Evolutionary conservation across 2,888 invertebrate species (phyloP).

Genomic region (Agrilus mali): DNA sequence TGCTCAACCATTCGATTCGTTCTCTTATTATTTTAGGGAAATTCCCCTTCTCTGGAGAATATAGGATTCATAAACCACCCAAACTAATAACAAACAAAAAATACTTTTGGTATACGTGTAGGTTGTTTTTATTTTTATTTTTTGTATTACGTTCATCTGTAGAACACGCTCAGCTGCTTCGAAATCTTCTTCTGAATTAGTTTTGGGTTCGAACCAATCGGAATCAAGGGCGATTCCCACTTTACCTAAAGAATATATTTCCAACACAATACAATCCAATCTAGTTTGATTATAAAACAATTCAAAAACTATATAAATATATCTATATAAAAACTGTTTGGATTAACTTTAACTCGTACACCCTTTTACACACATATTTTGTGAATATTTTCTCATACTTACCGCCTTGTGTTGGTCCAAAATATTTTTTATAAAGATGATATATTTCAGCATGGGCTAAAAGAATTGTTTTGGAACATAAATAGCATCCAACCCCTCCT

Average conservation of each 20-base stretch:
- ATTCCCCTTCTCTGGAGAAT: conserved; percentile 34
- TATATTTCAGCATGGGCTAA: conserved; percentile 51
- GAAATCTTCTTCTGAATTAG: conserved; percentile 34
- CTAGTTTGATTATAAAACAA: too few relatives aligned
- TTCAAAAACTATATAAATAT: conserved; percentile 27
- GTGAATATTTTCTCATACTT: not conserved
- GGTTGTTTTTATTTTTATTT: not conserved
- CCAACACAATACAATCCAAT: too few relatives aligned
- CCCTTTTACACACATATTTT: not conserved
- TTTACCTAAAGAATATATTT: conserved; percentile 31
- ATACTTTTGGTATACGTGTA: not conserved
- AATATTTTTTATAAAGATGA: conserved; percentile 40
- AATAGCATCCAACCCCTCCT: conserved; percentile 44
- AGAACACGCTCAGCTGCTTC: conserved; percentile 42
- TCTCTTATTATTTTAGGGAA: conserved; percentile 39
- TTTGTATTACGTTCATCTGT: conserved; percentile 40
- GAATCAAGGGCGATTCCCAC: conserved; percentile 41
- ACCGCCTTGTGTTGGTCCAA: conserved; percentile 22
- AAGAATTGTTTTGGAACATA: conserved; percentile 47
- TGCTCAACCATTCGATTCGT: conserved; percentile 32
- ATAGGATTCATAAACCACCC: conserved; percentile 39
- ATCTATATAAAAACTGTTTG: too few relatives aligned
- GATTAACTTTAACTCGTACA: too few relatives aligned
- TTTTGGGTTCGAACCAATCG: conserved; percentile 38
- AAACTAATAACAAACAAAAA: conserved; percentile 23